Percentiles rank a stretch among this genome's conserved stretches.
phyloP scores from a whole-genome alignment of 2,113 vertebrate species.

The Corythornis vintsioides region DNA sequence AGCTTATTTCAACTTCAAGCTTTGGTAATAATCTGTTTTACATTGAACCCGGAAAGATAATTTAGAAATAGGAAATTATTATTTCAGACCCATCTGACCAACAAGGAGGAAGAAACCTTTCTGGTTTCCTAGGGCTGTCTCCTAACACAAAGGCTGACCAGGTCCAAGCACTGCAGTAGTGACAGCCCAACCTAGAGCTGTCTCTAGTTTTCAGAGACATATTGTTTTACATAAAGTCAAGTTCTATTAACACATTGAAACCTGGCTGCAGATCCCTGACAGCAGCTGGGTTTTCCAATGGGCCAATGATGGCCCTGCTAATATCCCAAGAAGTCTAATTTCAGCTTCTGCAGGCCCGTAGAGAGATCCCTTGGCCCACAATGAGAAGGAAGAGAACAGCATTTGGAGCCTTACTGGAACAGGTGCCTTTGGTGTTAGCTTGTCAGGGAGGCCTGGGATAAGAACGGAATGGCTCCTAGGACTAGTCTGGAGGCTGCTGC shows the following conservation, averaged over 20 bases:
- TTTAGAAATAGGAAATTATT: not conserved
- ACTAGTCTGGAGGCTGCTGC: conserved; percentile 78
- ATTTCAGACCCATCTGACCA: not conserved
- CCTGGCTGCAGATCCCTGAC: not conserved
- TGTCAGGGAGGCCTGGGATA: conserved; percentile 86
- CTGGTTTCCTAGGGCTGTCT: not conserved
- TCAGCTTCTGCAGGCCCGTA: not conserved
- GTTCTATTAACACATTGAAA: not conserved
- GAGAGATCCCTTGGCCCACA: not conserved
- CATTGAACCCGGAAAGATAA: not conserved
- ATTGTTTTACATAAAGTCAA: not conserved
- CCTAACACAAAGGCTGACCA: not conserved
- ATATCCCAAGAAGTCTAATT: not conserved
- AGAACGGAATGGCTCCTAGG: conserved; percentile 84
- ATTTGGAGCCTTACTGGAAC: conserved; percentile 78
- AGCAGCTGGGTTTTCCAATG: not conserved
- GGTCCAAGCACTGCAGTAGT: accelerated
- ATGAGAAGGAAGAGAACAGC: not conserved
- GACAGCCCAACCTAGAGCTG: not conserved
- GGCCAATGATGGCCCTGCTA: not conserved
- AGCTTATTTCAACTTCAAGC: not conserved
- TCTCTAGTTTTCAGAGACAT: not conserved
- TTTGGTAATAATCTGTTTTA: not conserved
- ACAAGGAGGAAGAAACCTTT: not conserved
- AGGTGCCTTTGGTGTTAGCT: conserved; percentile 76